Evolutionary conservation across 1,140 invertebrate species (phyloP).

Genomic region (Ladona fulva): DNA sequence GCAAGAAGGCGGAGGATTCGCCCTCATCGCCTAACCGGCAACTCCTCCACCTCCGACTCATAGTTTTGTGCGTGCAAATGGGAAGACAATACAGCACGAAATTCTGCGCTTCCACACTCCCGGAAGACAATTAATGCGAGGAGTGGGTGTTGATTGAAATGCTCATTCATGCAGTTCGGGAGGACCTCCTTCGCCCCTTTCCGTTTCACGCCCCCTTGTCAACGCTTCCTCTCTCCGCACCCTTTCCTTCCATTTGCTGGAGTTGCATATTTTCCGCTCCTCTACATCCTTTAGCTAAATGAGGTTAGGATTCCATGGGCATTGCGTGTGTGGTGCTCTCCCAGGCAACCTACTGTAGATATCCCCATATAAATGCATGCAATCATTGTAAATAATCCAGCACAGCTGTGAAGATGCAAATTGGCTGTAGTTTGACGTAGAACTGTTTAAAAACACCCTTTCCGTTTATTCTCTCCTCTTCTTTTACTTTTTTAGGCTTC

Average conservation of each 20-base stretch:
- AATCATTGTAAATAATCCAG: no score
- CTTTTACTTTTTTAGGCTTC: no score
- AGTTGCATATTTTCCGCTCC: background rate
- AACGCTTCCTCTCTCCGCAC: background rate
- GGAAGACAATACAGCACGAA: background rate
- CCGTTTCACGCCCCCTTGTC: background rate
- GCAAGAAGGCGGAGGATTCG: background rate
- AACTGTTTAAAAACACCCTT: no score
- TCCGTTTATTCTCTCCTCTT: no score
- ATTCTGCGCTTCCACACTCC: conserved; percentile 2
- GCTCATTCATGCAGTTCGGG: background rate
- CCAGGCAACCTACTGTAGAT: no score
- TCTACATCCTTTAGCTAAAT: background rate
- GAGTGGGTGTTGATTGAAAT: background rate
- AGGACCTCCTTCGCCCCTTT: no score
- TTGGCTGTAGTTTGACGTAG: no score
- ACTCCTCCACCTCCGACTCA: background rate
- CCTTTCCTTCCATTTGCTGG: background rate
- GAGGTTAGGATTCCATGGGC: no score
- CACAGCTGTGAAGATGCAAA: no score
- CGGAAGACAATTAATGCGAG: conserved; percentile 4
- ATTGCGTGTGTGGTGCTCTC: no score
- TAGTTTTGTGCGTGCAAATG: background rate
- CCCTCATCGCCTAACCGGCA: background rate
- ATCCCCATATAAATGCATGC: no score